Conservation (phyloP, 2,888 invertebrate species). For the Myathropa florea region DNA sequence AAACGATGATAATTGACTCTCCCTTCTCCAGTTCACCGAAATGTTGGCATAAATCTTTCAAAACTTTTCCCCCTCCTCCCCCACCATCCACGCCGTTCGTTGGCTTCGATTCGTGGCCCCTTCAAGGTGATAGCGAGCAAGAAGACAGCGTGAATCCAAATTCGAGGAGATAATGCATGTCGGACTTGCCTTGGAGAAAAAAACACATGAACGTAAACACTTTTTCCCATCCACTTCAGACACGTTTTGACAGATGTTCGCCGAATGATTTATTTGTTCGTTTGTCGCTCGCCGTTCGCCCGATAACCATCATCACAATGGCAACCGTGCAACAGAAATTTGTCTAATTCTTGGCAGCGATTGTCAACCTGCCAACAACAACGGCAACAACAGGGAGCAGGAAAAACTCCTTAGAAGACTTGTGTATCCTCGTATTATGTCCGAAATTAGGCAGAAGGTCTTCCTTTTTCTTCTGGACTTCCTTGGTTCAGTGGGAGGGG, state of each 20-base stretch:
- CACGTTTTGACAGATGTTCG: constrained; percentile 67
- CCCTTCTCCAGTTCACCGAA: not conserved
- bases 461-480: not conserved
- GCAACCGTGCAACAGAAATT: constrained; percentile 65
- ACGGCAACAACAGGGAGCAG: not conserved
- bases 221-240: constrained; percentile 30
- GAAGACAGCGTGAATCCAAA: constrained; percentile 68
- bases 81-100: no score
- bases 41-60: constrained; percentile 24
- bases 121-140: constrained; percentile 60
- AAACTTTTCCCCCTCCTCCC: constrained; percentile 8
- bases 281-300: constrained; percentile 33
- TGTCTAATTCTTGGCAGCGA: constrained; percentile 68
- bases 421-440: constrained; percentile 27
- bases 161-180: constrained; percentile 66
- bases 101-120: not conserved
- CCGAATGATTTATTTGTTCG: constrained; percentile 60
- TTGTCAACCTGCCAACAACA: constrained; percentile 33
- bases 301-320: constrained; percentile 65
- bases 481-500: not conserved
- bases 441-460: constrained; percentile 57
- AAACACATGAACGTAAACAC: constrained; percentile 35
- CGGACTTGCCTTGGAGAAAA: not conserved
- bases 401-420: not conserved
- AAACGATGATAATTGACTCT: not conserved